These are phyloP conservation scores for Valencia hispanica DNA, from an alignment of 2,797 vertebrate genomes.

Conservation along the genomic window DNA sequence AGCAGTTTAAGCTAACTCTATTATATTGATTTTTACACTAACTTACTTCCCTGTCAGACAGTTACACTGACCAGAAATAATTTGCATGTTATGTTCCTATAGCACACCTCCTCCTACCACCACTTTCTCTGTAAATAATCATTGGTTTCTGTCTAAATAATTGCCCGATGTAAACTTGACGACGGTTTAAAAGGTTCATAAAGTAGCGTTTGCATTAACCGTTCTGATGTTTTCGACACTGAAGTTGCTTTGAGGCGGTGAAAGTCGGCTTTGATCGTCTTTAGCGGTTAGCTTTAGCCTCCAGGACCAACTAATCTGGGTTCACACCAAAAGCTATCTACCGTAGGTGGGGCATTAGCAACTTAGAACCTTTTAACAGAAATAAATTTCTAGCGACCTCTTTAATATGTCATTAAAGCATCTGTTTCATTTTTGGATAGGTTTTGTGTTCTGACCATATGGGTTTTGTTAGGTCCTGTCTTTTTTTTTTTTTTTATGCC, in stretches of 20 bases:
- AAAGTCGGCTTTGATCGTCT: background rate
- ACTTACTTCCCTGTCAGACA: background rate
- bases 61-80: background rate
- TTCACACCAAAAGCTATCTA: background rate
- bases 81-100: background rate
- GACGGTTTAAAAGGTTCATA: background rate
- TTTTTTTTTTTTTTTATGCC: conserved; percentile 27
- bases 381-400: background rate
- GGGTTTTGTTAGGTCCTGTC: conserved; percentile 13
- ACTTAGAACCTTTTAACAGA: background rate
- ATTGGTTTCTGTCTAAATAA: background rate
- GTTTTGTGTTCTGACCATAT: conserved; percentile 21
- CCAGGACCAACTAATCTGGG: background rate
- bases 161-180: background rate
- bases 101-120: background rate
- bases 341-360: background rate
- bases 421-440: conserved; percentile 12
- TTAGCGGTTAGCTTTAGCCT: background rate
- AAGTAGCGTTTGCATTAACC: background rate
- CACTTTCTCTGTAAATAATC: background rate
- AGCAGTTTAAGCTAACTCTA: background rate
- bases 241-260: background rate
- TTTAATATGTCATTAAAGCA: conserved; percentile 9
- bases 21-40: background rate
- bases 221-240: background rate